Evolutionary conservation across 2,888 invertebrate species (phyloP), one percentile per base, ranked within the genome.

Genomic region (Thyatira batis): DNA sequence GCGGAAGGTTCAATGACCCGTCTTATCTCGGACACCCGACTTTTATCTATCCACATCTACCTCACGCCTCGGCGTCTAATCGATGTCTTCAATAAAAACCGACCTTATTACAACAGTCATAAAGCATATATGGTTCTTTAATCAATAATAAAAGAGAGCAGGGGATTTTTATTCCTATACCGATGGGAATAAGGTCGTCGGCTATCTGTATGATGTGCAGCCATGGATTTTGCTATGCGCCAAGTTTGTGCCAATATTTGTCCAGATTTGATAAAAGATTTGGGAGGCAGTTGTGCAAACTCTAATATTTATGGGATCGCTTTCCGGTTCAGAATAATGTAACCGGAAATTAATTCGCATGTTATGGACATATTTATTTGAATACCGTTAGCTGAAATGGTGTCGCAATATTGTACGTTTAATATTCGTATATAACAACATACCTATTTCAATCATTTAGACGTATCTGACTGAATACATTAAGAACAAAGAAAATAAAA

Each of bases 21-120:
- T 62, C 80, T 87, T 89, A 90, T 89, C 90, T 84, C 76, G 80
- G 78, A 80, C 83, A 77, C 75, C 75, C 69, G 74, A 80, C 75
- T 80, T 84, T 82, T 84, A 82, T 82, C 82, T 84, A 81, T 81
- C 84, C 74, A 75, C 82, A 74, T 82, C 67, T 69, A 64, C 75
- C 71, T 67, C 71, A 61, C 73, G 75, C 74, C 76, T 72, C 67
- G 61, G 63, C 69, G 70, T 75, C 71, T 77, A 78, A 82, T 84
- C 80, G 81, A 83, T 82, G 74, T 66, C 66, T 67, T 71, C 60
- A 64, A 74, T 66, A 71, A 75, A n/a, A 69, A 62, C 65, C 67
- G 62, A 83, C 81, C 79, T 80, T 86, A 86, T 72, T 61, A 28
- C 55, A 30, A 55, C 68, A 57, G 55, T 48, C 65, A 79, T 82